Base-by-base conservation (phyloP, 2,888 invertebrate genomes). In the Platycheirus albimanus region DNA sequence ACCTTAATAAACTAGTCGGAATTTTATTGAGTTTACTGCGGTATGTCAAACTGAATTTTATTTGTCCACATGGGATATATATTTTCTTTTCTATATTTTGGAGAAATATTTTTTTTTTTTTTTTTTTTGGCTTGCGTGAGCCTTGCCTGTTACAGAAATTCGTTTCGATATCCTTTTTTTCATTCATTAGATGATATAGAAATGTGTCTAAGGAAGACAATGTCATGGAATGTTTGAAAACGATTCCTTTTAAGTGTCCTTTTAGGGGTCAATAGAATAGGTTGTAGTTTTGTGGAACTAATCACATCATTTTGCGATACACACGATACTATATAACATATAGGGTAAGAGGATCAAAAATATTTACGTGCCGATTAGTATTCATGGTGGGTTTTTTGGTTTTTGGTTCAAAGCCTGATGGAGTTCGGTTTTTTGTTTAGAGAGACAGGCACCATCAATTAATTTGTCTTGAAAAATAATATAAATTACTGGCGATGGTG, bases 1-100 rank as follows among this genome's bases (percentile, higher is more conserved):
- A 67, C 81, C 72, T 63, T 83, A 83, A 83, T 83, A 77, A 72
- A 77, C 71, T 83, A 77, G 71, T 61, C 64, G 81, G 54, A 77
- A 83, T 67, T 77, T 83, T 83, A 77, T 77, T 77, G 77, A 72
- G 77, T 77, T 75, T 64, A 33, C 63, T 49, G 43, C 69, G 56
- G 80, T 69, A 67, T 69, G 71, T 72, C 81, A 81, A 76, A 71
- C 38, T 30, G 81, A 69, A 66, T 77, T 72, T 67, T 38, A 28
- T 58, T 36, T 49, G 17, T 61, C 47, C 63, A 33, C 41, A 28
- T 52, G 28, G 17, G 54, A n/a, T 20, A 63, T 49, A 61, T 33
- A 63, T 63, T 45, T 52, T 58, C 38, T 63, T 47, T 38, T 41
- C 24, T 30, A 36, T 15, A 0, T 41, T n/a, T 15, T 11, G 11